Evolutionary conservation across 1,140 invertebrate genomes (phyloP).

Genomic region (Aphaenogaster ashmeadi): DNA sequence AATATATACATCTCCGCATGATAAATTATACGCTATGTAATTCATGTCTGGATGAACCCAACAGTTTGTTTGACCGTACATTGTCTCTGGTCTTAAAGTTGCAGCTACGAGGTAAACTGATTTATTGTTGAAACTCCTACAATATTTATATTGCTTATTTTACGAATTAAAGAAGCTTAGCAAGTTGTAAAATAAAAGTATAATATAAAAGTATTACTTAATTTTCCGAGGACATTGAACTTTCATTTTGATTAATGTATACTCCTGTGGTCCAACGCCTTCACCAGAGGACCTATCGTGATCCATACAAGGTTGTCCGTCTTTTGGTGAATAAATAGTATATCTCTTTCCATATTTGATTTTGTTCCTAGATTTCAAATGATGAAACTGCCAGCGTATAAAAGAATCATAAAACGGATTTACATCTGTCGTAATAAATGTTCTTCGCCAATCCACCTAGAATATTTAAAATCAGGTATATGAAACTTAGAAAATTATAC

Average conservation of each 20-base stretch:
- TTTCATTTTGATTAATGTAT: slow-evolving; percentile 98
- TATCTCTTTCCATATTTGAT: slow-evolving; percentile 99
- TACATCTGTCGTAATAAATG: slow-evolving; percentile 99
- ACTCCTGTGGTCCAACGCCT: slow-evolving; percentile 99
- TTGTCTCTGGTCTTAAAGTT: slow-evolving; percentile 99
- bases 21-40: slow-evolving; percentile 94
- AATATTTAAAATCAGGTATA: slow-evolving; percentile 61
- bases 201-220: slow-evolving; percentile 85
- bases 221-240: slow-evolving; percentile 92
- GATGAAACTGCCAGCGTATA: slow-evolving; percentile 98
- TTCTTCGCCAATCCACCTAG: slow-evolving; percentile 98
- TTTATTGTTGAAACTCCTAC: slow-evolving; percentile 88
- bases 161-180: background rate
- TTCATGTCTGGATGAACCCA: slow-evolving; percentile 98
- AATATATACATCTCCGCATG: slow-evolving; percentile 92
- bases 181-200: slow-evolving; percentile 14
- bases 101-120: slow-evolving; percentile 97
- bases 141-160: slow-evolving; percentile 67
- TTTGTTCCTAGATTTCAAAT: slow-evolving; percentile 95
- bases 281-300: slow-evolving; percentile 98
- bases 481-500: background rate
- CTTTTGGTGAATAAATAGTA: slow-evolving; percentile 98
- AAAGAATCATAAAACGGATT: slow-evolving; percentile 99
- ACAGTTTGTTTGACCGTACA: slow-evolving; percentile 99
- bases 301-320: slow-evolving; percentile 99